Conservation (phyloP, 2,888 invertebrate species). For the Tricholauxania praeusta region DNA sequence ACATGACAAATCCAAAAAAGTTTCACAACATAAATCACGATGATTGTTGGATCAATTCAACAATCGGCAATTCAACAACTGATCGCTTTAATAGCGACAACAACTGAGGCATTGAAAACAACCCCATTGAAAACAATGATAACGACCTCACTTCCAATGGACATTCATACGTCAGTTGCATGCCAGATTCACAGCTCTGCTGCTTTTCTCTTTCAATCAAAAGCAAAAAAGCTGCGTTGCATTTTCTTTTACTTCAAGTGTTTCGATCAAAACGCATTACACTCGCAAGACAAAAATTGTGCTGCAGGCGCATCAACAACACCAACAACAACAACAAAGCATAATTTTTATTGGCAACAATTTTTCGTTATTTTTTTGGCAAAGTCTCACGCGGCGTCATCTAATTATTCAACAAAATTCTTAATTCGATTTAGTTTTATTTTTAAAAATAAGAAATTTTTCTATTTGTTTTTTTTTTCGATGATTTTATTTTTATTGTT, state of each 20-base stretch:
- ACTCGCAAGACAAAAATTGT: too few species aligned
- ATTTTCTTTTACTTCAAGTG: too few species aligned
- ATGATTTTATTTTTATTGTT: neutral
- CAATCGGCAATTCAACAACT: too few species aligned
- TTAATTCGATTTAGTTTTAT: slow-evolving; percentile 13
- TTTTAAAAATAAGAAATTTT: neutral
- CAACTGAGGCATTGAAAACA: neutral
- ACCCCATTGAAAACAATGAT: neutral
- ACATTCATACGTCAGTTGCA: slow-evolving; percentile 1
- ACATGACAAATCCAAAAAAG: too few species aligned
- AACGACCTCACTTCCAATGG: neutral
- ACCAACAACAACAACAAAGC: neutral
- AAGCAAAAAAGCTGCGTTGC: too few species aligned
- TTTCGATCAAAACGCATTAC: too few species aligned
- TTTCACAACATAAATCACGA: too few species aligned
- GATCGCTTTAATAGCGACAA: neutral
- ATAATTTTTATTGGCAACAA: neutral
- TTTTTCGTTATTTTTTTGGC: neutral
- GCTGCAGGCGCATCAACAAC: neutral
- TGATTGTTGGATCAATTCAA: too few species aligned
- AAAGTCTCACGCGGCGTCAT: slow-evolving; percentile 13
- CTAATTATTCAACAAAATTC: slow-evolving; percentile 20
- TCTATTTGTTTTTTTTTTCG: slow-evolving; percentile 6
- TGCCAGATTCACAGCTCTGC: neutral
- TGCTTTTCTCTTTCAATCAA: too few species aligned